Conservation (phyloP, 1,140 invertebrate species). For the Oedothorax gibbosus region DNA sequence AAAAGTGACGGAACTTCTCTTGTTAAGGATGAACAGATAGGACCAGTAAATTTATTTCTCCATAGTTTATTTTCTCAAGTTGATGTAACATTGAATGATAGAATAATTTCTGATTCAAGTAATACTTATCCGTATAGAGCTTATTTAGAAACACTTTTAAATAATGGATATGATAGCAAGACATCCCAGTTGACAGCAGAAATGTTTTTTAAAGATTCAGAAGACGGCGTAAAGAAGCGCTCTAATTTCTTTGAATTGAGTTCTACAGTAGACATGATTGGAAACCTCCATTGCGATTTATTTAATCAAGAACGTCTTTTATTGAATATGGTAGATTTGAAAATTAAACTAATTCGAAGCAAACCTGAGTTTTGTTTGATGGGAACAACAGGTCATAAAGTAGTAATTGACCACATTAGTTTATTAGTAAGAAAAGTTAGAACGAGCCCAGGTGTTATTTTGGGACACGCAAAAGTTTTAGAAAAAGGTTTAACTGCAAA, state of each 20-base stretch:
- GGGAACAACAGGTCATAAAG: neutral
- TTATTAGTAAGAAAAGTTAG: slow-evolving; percentile 18
- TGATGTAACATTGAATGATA: slow-evolving; percentile 28
- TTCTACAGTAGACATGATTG: slow-evolving; percentile 17
- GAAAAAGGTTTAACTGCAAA: slow-evolving; percentile 23
- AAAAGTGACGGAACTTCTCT: neutral
- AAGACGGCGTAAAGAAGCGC: neutral
- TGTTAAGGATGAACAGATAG: neutral
- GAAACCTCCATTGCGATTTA: neutral
- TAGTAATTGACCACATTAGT: neutral
- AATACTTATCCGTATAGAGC: slow-evolving; percentile 29
- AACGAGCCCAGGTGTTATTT: neutral
- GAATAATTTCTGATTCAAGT: neutral
- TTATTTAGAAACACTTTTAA: slow-evolving; percentile 20
- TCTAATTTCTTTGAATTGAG: neutral
- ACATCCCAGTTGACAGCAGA: slow-evolving; percentile 10
- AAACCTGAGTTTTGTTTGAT: slow-evolving; percentile 31
- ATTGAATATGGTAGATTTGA: slow-evolving; percentile 28
- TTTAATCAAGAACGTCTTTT: slow-evolving; percentile 13
- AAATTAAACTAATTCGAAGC: slow-evolving; percentile 29
- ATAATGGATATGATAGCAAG: slow-evolving; percentile 19
- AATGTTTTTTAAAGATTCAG: slow-evolving; percentile 32
- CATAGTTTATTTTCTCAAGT: slow-evolving; percentile 23
- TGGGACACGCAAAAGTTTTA: slow-evolving; percentile 21
- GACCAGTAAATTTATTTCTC: slow-evolving; percentile 11